These are phyloP conservation scores for Ophraella communa DNA, from an alignment of 2,888 invertebrate species.

Conservation along the genomic window DNA sequence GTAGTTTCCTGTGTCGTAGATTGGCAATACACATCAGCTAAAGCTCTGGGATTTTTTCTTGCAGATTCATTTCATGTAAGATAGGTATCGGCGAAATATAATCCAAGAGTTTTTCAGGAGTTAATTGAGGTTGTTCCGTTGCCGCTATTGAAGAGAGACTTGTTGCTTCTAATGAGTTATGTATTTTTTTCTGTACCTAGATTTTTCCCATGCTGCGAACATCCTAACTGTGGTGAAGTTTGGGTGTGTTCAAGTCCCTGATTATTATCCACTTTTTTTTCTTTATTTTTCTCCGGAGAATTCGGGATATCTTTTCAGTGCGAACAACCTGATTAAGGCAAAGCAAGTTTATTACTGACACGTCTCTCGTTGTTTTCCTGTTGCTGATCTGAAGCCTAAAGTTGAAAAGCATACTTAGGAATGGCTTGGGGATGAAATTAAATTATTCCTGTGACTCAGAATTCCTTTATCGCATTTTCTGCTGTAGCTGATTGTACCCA, in stretches of 20 bases:
- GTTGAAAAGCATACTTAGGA: too few relatives aligned
- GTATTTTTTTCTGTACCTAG: background rate
- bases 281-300: too few relatives aligned
- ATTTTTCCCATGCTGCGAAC: background rate
- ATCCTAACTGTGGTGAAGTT: too few relatives aligned
- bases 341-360: background rate
- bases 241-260: too few relatives aligned
- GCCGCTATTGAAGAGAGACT: background rate
- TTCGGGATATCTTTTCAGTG: too few relatives aligned
- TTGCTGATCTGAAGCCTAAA: background rate
- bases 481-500: slow-evolving; percentile 29
- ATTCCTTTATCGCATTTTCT: slow-evolving; percentile 25
- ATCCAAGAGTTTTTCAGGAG: background rate
- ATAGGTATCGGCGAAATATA: background rate
- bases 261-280: too few relatives aligned
- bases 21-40: too few relatives aligned
- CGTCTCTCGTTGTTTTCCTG: background rate
- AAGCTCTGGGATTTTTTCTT: too few relatives aligned
- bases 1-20: too few relatives aligned
- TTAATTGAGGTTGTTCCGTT: background rate
- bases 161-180: background rate
- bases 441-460: slow-evolving; percentile 30
- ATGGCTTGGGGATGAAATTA: slow-evolving; percentile 27
- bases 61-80: background rate
- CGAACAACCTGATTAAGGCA: too few relatives aligned